Conservation (phyloP, 2,113 vertebrate genomes). For the Cavia porcellus region DNA sequence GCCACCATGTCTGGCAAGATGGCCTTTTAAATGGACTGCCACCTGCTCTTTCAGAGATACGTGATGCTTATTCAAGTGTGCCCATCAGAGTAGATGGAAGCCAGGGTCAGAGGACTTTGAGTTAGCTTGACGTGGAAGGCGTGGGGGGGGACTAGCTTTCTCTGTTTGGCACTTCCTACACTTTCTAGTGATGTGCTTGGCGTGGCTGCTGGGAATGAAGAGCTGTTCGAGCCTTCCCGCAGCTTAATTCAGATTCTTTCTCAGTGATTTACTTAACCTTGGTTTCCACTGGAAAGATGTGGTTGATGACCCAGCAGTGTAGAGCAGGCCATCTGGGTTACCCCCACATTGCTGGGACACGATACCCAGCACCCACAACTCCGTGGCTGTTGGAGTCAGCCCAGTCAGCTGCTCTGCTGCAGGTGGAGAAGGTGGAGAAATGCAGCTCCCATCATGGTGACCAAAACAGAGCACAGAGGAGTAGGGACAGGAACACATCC, state of each 20-base stretch:
- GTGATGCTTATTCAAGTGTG: background rate
- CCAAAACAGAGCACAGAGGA: background rate
- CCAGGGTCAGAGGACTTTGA: background rate
- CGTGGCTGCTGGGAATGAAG: background rate
- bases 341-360: background rate
- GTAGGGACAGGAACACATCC: background rate
- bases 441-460: background rate
- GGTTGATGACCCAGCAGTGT: background rate
- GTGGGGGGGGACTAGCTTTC: background rate
- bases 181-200: rapidly evolving
- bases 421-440: background rate
- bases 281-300: background rate
- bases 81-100: background rate
- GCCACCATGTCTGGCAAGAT: too few relatives aligned
- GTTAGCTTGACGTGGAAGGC: background rate
- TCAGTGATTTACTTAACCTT: background rate
- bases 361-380: background rate
- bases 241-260: background rate
- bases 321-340: background rate
- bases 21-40: background rate
- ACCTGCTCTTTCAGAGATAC: background rate
- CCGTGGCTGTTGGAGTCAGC: background rate
- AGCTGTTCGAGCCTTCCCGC: background rate
- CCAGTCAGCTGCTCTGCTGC: background rate
- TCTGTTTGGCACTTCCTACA: background rate